Base-by-base conservation (phyloP, 2,888 invertebrate species). In the Eristalis intricaria region DNA sequence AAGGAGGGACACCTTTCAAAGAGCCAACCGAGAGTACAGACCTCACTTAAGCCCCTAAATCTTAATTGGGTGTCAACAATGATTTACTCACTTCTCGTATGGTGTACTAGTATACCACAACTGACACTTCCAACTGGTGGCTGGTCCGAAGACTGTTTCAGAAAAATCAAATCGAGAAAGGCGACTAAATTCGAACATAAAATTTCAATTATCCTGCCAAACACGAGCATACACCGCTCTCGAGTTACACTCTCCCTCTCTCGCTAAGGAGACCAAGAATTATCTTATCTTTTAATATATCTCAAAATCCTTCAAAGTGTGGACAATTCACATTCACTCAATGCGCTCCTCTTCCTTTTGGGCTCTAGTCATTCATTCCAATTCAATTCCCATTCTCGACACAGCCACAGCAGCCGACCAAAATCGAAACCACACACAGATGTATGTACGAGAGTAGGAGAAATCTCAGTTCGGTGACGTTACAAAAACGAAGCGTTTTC, bases 121-220 rank as follows among this genome's bases (percentile, higher is more conserved):
- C 60, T 50, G 50, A 58, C 64, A 68, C 63, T 32, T 56, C 43
- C 56, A 69, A 50, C 76, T 61, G 58, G 2, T 5, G n/a, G 35
- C 64, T 40, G 19, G 26, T 58, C 4, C 40, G 35, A 32, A 64
- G 66, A 73, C 69, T 70, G 70, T 82, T 70, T 35, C 32, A n/a
- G 19, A 32, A 69, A 58, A 61, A 19, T 64, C n/a, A 69, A 60
- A 4, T 60, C 19, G 35, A 7, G 15, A n/a, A 43, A 43, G n/a
- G 43, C 19, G 50, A 38, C 71, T 68, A 43, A 74, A 60, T 43
- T 58, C 71, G 75, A 77, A 87, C 87, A 87, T 65, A 84, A 71
- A 84, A 87, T 80, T 84, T 80, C 79, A 87, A 87, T 87, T 84
- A 87, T 84, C 80, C 84, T 87, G 50, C 83, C 22, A 65, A 85